Conservation (phyloP, 2,888 invertebrate species). For the Rhingia rostrata region DNA sequence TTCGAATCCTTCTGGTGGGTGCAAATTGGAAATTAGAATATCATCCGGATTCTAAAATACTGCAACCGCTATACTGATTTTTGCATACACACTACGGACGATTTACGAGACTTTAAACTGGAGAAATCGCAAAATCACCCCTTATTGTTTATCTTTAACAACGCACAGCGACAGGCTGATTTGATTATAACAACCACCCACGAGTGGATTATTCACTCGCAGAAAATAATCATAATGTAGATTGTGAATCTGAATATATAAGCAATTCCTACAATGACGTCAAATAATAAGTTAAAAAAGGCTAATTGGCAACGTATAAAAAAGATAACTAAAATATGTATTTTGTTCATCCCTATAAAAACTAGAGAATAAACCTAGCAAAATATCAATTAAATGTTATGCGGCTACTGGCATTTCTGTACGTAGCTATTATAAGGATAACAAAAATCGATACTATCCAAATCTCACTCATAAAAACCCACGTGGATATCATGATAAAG, state of each 20-base stretch:
- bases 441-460: constrained; percentile 56
- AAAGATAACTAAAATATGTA: background rate
- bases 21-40: constrained; percentile 1
- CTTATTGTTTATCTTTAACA: constrained; percentile 42
- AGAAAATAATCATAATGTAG: constrained; percentile 30
- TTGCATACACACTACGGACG: constrained; percentile 33
- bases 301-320: background rate
- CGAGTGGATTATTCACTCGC: constrained; percentile 30
- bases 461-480: constrained; percentile 33
- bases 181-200: constrained; percentile 41
- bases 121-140: constrained; percentile 35
- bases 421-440: constrained; percentile 12
- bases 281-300: constrained; percentile 16
- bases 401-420: too few relatives aligned
- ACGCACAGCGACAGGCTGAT: constrained; percentile 30
- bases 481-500: constrained; percentile 20
- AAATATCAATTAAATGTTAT: too few relatives aligned
- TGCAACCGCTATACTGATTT: constrained; percentile 27
- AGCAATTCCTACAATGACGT: constrained; percentile 44
- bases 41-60: background rate
- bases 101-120: constrained; percentile 47
- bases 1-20: background rate
- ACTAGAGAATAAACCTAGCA: too few relatives aligned
- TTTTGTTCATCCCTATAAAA: too few relatives aligned
- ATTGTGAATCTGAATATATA: constrained; percentile 6